Evolutionary conservation across 2,113 vertebrate genomes (phyloP).

Genomic region (Scophthalmus maximus): DNA sequence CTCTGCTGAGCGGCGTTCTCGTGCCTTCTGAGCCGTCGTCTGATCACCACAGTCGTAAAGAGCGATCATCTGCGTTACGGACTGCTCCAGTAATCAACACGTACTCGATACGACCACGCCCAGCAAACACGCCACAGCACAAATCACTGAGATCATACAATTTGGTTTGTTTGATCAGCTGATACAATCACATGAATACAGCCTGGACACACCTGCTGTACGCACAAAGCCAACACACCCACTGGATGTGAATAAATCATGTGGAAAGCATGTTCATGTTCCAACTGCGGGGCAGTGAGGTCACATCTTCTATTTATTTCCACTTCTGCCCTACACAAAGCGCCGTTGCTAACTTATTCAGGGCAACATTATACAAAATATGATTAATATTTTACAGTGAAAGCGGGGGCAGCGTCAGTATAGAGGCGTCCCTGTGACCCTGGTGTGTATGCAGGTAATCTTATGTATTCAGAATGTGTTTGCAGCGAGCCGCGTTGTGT

Average conservation of each 20-base stretch:
- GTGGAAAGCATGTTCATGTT: slow-evolving; percentile 26
- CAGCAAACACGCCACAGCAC: no score
- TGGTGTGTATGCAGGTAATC: slow-evolving; percentile 1
- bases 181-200: not conserved
- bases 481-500: slow-evolving; percentile 20
- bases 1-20: no score
- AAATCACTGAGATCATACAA: no score
- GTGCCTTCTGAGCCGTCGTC: no score
- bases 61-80: no score
- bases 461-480: slow-evolving; percentile 6
- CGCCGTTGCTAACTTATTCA: slow-evolving; percentile 18
- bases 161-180: slow-evolving; percentile 24
- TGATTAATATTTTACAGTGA: slow-evolving; percentile 47
- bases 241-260: slow-evolving; percentile 66
- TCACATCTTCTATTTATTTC: slow-evolving; percentile 46
- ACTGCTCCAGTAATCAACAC: no score
- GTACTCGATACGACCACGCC: no score
- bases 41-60: no score
- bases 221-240: slow-evolving; percentile 18
- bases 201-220: slow-evolving; percentile 4
- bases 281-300: slow-evolving; percentile 33
- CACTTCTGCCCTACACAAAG: slow-evolving; percentile 1
- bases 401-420: slow-evolving; percentile 3
- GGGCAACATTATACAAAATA: slow-evolving; percentile 27
- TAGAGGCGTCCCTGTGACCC: slow-evolving; percentile 3